A percentile compares a stretch with the other conserved stretches of the same genome.
Conservation (phyloP, 2,797 vertebrate species). For the Arnoldichthys spilopterus region DNA sequence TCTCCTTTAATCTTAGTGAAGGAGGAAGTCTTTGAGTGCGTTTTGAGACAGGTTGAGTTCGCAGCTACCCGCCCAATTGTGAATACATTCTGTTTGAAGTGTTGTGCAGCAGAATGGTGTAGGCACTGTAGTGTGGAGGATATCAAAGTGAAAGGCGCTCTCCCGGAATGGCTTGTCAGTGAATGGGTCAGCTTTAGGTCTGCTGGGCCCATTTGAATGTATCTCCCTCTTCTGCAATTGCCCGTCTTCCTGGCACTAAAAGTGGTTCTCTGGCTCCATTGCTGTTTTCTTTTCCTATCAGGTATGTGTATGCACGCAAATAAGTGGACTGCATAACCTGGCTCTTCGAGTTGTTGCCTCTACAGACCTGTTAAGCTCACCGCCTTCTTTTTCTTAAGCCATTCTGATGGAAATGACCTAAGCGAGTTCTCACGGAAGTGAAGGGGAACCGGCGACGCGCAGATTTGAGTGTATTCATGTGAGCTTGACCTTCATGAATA, state of each 20-base stretch:
- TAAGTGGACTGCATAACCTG: conserved; percentile 3
- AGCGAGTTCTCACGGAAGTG: conserved; percentile 7
- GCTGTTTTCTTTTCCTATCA: conserved; percentile 7
- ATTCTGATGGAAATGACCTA: conserved; percentile 37
- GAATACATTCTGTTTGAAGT: conserved; percentile 41
- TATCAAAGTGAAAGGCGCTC: conserved; percentile 26
- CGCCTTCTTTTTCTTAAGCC: conserved; percentile 28
- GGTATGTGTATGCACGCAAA: conserved; percentile 3
- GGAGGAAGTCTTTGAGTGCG: conserved; percentile 11
- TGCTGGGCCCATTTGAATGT: conserved; percentile 15
- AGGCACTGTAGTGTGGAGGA: conserved; percentile 11
- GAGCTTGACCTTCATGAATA: conserved; percentile 44
- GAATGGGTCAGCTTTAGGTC: conserved; percentile 23
- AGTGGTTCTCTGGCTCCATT: neutral
- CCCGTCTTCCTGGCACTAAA: conserved; percentile 17
- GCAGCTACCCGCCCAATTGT: conserved; percentile 18
- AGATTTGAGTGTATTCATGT: conserved; percentile 40
- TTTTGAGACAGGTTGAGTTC: conserved; percentile 34
- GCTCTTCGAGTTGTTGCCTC: conserved; percentile 13
- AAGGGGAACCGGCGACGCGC: neutral
- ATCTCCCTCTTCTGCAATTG: conserved; percentile 13
- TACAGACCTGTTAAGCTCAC: neutral
- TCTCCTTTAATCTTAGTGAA: conserved; percentile 2
- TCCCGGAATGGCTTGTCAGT: conserved; percentile 34
- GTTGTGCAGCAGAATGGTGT: neutral